Evolutionary conservation across 1,140 invertebrate species (phyloP), one percentile per base, ranked within the genome.

Genomic region (Dolichoris vasculosae): DNA sequence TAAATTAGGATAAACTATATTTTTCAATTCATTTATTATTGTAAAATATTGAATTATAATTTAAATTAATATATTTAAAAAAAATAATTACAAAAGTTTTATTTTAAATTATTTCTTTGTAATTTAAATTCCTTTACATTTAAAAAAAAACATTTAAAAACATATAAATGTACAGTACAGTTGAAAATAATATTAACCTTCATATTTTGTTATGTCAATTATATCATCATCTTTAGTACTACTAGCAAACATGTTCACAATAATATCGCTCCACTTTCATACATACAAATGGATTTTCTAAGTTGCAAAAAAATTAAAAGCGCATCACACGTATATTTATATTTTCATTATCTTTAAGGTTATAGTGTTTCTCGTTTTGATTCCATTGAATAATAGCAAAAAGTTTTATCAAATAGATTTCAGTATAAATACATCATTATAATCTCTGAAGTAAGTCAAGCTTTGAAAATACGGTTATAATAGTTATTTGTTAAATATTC

Each of bases 151-250:
- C n/a, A n/a, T n/a, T n/a, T n/a, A n/a, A n/a, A n/a, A n/a, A n/a
- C n/a, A n/a, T n/a, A n/a, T n/a, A n/a, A n/a, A n/a, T 51, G 7
- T 51, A 59, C 26, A 26, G 13, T 26, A 38, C 17, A 79, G 30
- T 40, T 3, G n/a, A 64, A n/a, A 64, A n/a, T 67, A 51, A 48
- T 77, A 78, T n/a, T n/a, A 82, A 91, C 90, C 89, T 90, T 90
- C 51, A 87, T 88, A 88, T 40, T 89, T 85, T 0, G 84, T 81
- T 32, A 89, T 87, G 30, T 89, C 83, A 20, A 88, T 69, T 32
- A 88, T 84, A 9, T 71, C 76, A 51, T 90, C 88, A 69, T 90
- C 51, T 67, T 88, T 85, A 13, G 89, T 89, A 43, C 73, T 85
- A 35, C 76, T 76, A 7, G 86, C 85, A 73, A 88, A 87, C 89